Conservation (phyloP, 2,888 invertebrate genomes). For the Himalopsyche tibetana region DNA sequence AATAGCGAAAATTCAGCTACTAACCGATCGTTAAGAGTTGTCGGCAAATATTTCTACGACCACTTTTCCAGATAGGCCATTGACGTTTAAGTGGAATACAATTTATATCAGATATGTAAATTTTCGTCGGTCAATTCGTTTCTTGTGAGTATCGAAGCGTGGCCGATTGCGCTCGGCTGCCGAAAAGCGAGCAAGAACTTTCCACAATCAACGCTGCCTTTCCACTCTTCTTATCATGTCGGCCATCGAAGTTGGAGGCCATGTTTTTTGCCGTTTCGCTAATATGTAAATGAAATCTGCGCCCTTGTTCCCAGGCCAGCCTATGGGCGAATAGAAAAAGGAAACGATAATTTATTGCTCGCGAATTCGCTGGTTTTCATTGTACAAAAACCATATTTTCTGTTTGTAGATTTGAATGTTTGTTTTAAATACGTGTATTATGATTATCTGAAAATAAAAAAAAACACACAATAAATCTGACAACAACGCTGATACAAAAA, state of each 20-base stretch:
- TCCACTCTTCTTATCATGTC: background rate
- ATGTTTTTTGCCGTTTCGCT: constrained; percentile 3
- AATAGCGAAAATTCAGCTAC: too few relatives aligned
- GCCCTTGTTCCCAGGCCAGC: background rate
- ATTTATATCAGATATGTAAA: background rate
- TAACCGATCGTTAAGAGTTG: too few relatives aligned
- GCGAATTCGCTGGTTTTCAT: background rate
- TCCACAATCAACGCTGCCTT: background rate
- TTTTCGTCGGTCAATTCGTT: background rate
- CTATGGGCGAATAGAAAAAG: background rate
- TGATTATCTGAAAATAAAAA: too few relatives aligned
- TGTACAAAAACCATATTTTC: background rate
- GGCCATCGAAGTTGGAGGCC: constrained; percentile 8
- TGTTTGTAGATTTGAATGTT: background rate
- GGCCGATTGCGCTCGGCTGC: background rate
- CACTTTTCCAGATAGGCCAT: background rate
- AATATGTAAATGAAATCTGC: constrained; percentile 19
- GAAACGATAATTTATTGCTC: constrained; percentile 1
- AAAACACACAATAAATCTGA: too few relatives aligned
- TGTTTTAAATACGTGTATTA: background rate
- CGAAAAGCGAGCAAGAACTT: background rate
- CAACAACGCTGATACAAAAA: too few relatives aligned
- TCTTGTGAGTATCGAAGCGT: background rate
- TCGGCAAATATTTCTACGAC: background rate
- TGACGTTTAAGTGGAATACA: background rate